Evolutionary conservation across 2,888 invertebrate genomes (phyloP), one percentile per base, ranked within the genome.

Genomic region (Eretmocerus hayati): DNA sequence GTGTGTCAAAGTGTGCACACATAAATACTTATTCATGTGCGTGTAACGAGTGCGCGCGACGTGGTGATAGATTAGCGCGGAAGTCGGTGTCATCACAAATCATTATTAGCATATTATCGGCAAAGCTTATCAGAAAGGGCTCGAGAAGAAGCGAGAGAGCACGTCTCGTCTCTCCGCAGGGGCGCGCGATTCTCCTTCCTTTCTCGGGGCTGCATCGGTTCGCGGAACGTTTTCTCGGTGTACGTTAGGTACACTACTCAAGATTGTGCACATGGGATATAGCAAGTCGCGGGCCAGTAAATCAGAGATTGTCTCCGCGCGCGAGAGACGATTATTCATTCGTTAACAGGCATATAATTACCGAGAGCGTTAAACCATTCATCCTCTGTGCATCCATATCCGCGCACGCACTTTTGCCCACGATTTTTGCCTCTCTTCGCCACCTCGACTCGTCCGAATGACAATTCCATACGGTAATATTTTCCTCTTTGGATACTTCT

Each of bases 61-160:
- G 56, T 49, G 56, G 50, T n/a, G 40, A 16, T 58, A 58, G 60
- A 62, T 63, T 60, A 61, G 61, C 55, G 57, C 61, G 57, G 57
- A 62, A 63, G 59, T 64, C 51, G 43, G 50, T 56, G 55, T 62
- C 58, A 56, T 52, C 58, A 62, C 58, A 63, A 66, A 66, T 66
- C 64, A 63, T 62, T 65, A 66, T 65, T 66, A 66, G 62, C 65
- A 66, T 66, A 66, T 66, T 65, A 66, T 66, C 64, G 59, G 56
- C 56, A 58, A 61, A 63, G 60, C 61, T 62, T 62, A 66, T 66
- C 65, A 33, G 36, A 42, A 8, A n/a, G 21, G 31, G 13, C 35
- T 15, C n/a, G 15, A 15, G 8, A 15, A 16, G 3, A 13, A 9
- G 15, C 16, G 15, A 2, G 30, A 57, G 57, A 54, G 55, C 56